Percentiles rank a stretch among this genome's conserved stretches.
These are phyloP conservation scores for Sternarchorhynchus goeldii DNA, from an alignment of 2,797 vertebrate species.

Conservation along the genomic window DNA sequence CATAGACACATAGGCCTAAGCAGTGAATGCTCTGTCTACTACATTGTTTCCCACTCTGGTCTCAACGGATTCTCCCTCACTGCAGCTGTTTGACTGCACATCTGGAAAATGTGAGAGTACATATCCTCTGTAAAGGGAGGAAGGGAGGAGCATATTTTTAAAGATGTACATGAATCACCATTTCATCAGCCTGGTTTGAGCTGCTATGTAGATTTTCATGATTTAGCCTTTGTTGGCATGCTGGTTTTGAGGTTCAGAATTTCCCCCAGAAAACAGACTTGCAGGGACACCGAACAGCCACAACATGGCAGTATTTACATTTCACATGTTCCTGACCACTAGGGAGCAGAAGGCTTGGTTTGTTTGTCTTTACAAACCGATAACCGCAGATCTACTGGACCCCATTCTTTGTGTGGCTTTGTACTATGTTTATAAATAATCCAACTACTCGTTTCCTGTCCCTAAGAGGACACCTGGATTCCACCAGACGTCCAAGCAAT, in stretches of 20 bases:
- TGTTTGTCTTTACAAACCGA: conserved; percentile 8
- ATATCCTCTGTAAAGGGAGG: conserved; percentile 27
- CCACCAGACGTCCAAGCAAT: conserved; percentile 23
- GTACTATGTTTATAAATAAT: background rate
- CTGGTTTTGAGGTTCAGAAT: background rate
- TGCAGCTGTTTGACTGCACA: conserved; percentile 33
- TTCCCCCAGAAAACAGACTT: background rate
- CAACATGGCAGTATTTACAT: conserved; percentile 46
- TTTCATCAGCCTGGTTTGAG: background rate
- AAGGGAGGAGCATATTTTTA: no score
- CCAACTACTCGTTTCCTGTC: conserved; percentile 19
- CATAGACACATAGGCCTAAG: background rate
- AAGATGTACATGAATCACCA: conserved; percentile 20
- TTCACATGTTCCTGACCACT: background rate
- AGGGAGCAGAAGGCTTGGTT: background rate
- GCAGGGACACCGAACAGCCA: conserved; percentile 28
- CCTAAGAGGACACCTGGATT: conserved; percentile 4
- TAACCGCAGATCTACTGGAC: conserved; percentile 5
- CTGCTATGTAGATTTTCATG: background rate
- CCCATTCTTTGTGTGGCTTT: background rate
- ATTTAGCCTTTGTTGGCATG: conserved; percentile 3
- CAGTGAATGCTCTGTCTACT: conserved; percentile 37
- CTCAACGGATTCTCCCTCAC: conserved; percentile 12
- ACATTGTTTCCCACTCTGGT: conserved; percentile 33
- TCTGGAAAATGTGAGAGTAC: conserved; percentile 39